A percentile compares a stretch with the other conserved stretches of the same genome.
Evolutionary conservation across 2,888 invertebrate genomes (phyloP).

Genomic region (Polyploca ridens): DNA sequence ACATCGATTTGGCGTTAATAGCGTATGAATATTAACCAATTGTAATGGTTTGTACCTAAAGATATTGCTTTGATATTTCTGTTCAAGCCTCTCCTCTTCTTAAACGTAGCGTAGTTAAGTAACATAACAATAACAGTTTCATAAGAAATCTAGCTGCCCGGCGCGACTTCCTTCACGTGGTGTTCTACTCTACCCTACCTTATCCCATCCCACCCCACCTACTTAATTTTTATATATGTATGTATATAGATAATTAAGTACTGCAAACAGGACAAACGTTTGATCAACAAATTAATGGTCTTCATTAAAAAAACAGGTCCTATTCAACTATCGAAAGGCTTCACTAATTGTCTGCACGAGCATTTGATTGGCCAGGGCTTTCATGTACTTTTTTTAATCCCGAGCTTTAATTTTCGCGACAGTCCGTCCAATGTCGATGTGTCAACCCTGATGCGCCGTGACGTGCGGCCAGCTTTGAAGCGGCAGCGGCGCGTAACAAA

Average conservation of each 20-base stretch:
- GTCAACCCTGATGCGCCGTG: slow-evolving; percentile 61
- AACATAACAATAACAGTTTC: too few species aligned
- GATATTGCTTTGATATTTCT: background rate
- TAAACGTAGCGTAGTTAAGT: background rate
- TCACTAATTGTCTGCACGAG: slow-evolving; percentile 54
- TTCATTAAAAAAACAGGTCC: slow-evolving; percentile 24
- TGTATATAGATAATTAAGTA: background rate
- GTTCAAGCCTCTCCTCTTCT: background rate
- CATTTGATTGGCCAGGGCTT: slow-evolving; percentile 33
- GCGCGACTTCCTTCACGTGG: too few species aligned
- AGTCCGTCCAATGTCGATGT: slow-evolving; percentile 63
- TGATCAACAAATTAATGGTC: background rate
- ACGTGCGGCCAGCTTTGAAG: slow-evolving; percentile 64
- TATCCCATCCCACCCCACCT: too few species aligned
- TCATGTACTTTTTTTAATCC: slow-evolving; percentile 33
- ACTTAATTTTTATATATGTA: too few species aligned
- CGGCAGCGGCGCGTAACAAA: slow-evolving; percentile 38
- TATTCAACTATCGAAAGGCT: slow-evolving; percentile 32
- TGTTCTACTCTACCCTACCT: too few species aligned
- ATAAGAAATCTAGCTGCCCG: too few species aligned
- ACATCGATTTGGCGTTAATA: slow-evolving; percentile 19
- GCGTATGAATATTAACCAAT: background rate
- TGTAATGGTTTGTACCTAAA: background rate
- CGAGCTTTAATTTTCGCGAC: slow-evolving; percentile 65
- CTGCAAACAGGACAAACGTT: background rate